phyloP scores from a whole-genome alignment of 2,113 vertebrate genomes.

The Malaclemys terrapin region DNA sequence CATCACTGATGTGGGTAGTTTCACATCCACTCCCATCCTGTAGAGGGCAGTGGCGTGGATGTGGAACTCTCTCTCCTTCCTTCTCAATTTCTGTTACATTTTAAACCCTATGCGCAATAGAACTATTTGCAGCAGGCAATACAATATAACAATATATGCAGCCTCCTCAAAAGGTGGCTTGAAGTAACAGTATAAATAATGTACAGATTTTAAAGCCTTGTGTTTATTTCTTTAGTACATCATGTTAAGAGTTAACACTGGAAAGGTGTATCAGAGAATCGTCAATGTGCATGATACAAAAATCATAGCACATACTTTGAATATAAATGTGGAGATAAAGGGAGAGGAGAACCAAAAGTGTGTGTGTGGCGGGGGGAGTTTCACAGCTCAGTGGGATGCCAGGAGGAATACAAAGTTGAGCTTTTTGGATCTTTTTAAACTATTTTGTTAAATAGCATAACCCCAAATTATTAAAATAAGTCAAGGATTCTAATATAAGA shows the following conservation, averaged over 20 bases:
- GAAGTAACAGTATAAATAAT: neutral
- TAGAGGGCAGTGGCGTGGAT: neutral
- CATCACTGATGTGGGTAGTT: neutral
- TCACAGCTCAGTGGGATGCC: constrained; percentile 2
- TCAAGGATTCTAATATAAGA: neutral
- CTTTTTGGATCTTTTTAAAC: neutral
- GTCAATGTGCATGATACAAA: neutral
- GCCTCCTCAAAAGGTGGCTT: neutral
- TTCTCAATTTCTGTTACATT: neutral
- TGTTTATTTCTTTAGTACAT: neutral
- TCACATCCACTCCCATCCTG: neutral
- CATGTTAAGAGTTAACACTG: neutral
- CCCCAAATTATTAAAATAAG: neutral
- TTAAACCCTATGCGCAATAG: neutral
- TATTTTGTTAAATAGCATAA: neutral
- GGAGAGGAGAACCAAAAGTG: neutral
- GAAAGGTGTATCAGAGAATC: neutral
- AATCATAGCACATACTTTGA: neutral
- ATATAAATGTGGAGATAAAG: constrained; percentile 7
- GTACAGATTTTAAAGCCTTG: neutral
- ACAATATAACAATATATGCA: neutral
- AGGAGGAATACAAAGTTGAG: neutral
- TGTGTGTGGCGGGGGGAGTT: neutral
- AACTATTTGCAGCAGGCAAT: neutral
- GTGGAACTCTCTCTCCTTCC: neutral